A percentile compares a stretch with the other conserved stretches of the same genome.
Conservation (phyloP, 2,888 invertebrate species). For the Horisme vitalbata region DNA sequence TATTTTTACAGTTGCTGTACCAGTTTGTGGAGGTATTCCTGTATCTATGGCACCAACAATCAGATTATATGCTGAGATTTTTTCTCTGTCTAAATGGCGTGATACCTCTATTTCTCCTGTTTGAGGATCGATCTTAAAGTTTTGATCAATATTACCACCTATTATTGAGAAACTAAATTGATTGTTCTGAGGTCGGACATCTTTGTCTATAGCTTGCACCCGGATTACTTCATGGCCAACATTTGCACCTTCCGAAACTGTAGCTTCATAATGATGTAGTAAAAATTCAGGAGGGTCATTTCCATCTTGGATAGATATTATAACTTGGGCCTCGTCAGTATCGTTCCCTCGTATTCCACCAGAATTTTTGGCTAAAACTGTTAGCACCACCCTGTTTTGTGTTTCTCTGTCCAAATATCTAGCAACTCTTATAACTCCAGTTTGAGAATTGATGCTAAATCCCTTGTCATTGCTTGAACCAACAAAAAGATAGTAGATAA, state of each 20-base stretch:
- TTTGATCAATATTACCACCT: slow-evolving; percentile 90
- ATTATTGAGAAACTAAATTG: slow-evolving; percentile 96
- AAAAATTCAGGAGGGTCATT: slow-evolving; percentile 97
- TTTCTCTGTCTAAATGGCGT: slow-evolving; percentile 91
- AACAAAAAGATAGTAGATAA: slow-evolving; percentile 95
- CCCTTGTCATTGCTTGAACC: slow-evolving; percentile 96
- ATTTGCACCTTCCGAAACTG: slow-evolving; percentile 90
- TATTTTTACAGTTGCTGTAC: slow-evolving; percentile 92
- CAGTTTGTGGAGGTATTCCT: slow-evolving; percentile 94
- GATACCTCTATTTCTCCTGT: slow-evolving; percentile 92
- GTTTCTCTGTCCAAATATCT: slow-evolving; percentile 93
- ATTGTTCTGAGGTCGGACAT: slow-evolving; percentile 94
- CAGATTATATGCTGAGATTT: slow-evolving; percentile 87
- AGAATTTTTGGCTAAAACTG: slow-evolving; percentile 96
- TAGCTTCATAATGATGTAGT: slow-evolving; percentile 89
- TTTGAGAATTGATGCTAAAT: slow-evolving; percentile 92
- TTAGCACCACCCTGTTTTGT: slow-evolving; percentile 93
- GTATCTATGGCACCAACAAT: slow-evolving; percentile 94
- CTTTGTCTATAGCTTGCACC: slow-evolving; percentile 95
- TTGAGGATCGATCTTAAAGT: slow-evolving; percentile 94
- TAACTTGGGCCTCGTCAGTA: slow-evolving; percentile 97
- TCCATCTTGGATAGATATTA: slow-evolving; percentile 96
- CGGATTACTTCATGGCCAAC: slow-evolving; percentile 89
- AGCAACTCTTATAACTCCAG: slow-evolving; percentile 92
- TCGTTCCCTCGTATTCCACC: slow-evolving; percentile 97